Evolutionary conservation across 1,140 invertebrate species (phyloP), one percentile per base, ranked within the genome.

Genomic region (Drosophila bocki): DNA sequence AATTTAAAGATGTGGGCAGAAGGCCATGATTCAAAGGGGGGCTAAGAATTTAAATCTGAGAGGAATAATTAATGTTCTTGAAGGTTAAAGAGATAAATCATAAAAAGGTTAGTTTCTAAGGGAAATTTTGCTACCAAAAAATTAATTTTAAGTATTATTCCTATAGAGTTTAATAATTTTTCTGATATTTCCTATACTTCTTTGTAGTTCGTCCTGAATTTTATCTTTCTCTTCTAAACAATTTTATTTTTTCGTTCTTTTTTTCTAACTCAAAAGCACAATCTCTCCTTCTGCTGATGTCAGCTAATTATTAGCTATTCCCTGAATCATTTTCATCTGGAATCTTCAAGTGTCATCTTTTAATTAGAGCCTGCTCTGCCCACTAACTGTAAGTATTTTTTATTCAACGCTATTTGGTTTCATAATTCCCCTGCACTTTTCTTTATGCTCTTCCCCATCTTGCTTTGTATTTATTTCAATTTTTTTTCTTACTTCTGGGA

Each of bases 311-410:
- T 76, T 51, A 33, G 50, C 59, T 29, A 37, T 45, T 41, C 51
- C 67, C n/a, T 15, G 69, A 60, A 72, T 71, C 67, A 51, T 72
- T 71, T 60, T 44, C 44, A 72, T 71, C 67, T 60, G 19, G 37
- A 39, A 72, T 72, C 69, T 72, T 50, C 44, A 45, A 64, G 42
- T 80, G 77, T 74, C 77, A 80, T 80, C 77, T 80, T 68, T 80
- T 80, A 80, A 80, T 80, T 80, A 80, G 47, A 61, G 41, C 33
- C 33, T n/a, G 15, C 11, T 69, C 11, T 69, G 32, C 17, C 45
- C 32, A 22, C 26, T 13, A 70, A 45, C 63, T 44, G 67, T 70
- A 50, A 53, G 60, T 53, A 76, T 53, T 58, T 54, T 76, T 76
- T 59, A 64, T 67, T 53, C 39, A 22, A 44, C 26, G 74, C 56